Evolutionary conservation across 2,113 vertebrate species (phyloP).

Genomic region (Chaetodon auriga): DNA sequence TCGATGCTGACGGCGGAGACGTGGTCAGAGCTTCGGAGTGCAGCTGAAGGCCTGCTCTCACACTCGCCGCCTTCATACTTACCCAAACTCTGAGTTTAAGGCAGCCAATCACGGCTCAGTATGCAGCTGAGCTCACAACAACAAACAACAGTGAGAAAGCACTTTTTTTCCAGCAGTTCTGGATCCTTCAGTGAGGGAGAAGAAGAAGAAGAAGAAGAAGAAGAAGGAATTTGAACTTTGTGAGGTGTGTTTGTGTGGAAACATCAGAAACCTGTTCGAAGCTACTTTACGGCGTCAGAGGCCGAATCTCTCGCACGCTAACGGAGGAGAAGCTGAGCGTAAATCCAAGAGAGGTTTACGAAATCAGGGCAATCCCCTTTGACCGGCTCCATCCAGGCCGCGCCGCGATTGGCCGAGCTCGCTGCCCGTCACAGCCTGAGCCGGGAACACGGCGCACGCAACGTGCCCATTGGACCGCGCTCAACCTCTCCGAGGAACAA

Average conservation of each 20-base stretch:
- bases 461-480: slow-evolving; percentile 61
- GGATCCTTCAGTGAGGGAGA: too few relatives aligned
- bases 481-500: slow-evolving; percentile 70
- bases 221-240: too few relatives aligned
- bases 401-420: slow-evolving; percentile 76
- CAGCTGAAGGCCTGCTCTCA: too few relatives aligned
- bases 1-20: background rate
- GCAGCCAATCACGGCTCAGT: background rate
- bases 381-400: slow-evolving; percentile 63
- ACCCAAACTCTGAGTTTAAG: background rate
- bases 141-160: too few relatives aligned
- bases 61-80: slow-evolving; percentile 6
- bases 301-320: slow-evolving; percentile 30
- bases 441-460: slow-evolving; percentile 44
- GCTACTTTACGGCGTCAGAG: background rate
- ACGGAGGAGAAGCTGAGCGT: slow-evolving; percentile 61
- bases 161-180: too few relatives aligned
- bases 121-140: too few relatives aligned
- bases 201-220: too few relatives aligned
- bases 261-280: background rate
- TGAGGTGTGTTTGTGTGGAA: too few relatives aligned
- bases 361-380: slow-evolving; percentile 82
- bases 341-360: slow-evolving; percentile 76
- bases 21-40: too few relatives aligned
- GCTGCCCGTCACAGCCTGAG: slow-evolving; percentile 64